Percentiles rank a stretch among this genome's conserved stretches.
Evolutionary conservation across 2,888 invertebrate genomes (phyloP).

Genomic region (Pammene aurita): DNA sequence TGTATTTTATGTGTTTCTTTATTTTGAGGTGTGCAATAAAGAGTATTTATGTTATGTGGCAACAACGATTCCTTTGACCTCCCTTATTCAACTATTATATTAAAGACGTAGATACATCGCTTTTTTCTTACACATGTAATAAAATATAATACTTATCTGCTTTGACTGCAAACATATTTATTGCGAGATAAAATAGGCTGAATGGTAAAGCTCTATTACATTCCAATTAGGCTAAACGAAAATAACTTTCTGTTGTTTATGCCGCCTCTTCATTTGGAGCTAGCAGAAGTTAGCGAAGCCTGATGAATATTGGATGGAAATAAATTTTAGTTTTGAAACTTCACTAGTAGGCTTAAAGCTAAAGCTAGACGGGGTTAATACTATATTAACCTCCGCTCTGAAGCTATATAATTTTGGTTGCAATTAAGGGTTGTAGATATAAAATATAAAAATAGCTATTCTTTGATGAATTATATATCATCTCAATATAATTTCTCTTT

Average conservation of each 20-base stretch:
- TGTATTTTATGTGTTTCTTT: no score
- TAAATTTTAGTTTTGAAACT: constrained; percentile 19
- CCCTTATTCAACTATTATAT: no score
- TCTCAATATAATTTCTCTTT: no score
- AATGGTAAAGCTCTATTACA: constrained; percentile 15
- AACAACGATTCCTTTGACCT: no score
- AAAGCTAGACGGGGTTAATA: constrained; percentile 10
- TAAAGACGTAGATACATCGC: no score
- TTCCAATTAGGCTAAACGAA: not conserved
- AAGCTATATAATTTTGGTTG: not conserved
- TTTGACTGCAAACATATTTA: no score
- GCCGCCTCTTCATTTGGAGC: constrained; percentile 14
- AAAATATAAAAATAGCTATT: not conserved
- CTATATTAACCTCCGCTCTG: not conserved
- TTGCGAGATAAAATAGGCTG: not conserved
- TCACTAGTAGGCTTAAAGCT: constrained; percentile 6
- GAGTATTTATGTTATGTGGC: no score
- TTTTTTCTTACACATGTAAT: no score
- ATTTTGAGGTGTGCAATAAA: no score
- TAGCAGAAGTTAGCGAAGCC: constrained; percentile 19
- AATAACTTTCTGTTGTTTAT: constrained; percentile 14
- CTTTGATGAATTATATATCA: no score
- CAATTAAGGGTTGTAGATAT: not conserved
- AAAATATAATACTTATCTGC: no score
- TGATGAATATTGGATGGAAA: constrained; percentile 32